Evolutionary conservation across 2,888 invertebrate species (phyloP).

Genomic region (Operophtera brumata): DNA sequence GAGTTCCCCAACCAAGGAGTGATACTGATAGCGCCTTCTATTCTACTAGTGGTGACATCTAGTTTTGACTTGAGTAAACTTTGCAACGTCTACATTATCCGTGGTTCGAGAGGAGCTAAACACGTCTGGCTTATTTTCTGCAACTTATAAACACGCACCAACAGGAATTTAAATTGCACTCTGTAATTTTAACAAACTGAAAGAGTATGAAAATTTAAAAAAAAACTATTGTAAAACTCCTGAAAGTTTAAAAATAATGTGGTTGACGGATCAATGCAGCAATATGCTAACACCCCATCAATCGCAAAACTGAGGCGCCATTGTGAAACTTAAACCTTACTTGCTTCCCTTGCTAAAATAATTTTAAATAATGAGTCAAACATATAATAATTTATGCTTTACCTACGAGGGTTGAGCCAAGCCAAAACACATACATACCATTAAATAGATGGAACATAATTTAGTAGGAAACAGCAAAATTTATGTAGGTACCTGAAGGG

Average conservation of each 20-base stretch:
- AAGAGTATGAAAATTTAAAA: too few species aligned
- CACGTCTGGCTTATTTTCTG: too few species aligned
- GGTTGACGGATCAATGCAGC: slow-evolving; percentile 1
- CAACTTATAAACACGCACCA: too few species aligned
- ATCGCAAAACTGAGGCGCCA: slow-evolving; percentile 1
- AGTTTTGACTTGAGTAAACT: too few species aligned
- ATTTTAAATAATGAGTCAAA: not conserved
- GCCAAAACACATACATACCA: slow-evolving; percentile 18
- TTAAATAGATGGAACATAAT: slow-evolving; percentile 34
- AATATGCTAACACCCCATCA: not conserved
- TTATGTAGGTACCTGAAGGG: slow-evolving; percentile 48
- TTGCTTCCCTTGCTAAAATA: not conserved
- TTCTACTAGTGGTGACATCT: too few species aligned
- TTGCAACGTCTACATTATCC: too few species aligned
- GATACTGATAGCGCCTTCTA: too few species aligned
- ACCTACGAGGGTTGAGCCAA: slow-evolving; percentile 8
- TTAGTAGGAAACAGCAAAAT: slow-evolving; percentile 38
- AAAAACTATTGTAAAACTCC: too few species aligned
- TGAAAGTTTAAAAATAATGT: not conserved
- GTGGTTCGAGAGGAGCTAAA: too few species aligned
- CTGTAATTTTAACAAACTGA: too few species aligned
- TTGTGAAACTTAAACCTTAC: not conserved
- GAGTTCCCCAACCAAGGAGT: too few species aligned
- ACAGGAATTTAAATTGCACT: too few species aligned
- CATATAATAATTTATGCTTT: slow-evolving; percentile 5